Evolutionary conservation across 2,888 invertebrate genomes (phyloP), one percentile per base, ranked within the genome.

Genomic region (Leptothorax acervorum): DNA sequence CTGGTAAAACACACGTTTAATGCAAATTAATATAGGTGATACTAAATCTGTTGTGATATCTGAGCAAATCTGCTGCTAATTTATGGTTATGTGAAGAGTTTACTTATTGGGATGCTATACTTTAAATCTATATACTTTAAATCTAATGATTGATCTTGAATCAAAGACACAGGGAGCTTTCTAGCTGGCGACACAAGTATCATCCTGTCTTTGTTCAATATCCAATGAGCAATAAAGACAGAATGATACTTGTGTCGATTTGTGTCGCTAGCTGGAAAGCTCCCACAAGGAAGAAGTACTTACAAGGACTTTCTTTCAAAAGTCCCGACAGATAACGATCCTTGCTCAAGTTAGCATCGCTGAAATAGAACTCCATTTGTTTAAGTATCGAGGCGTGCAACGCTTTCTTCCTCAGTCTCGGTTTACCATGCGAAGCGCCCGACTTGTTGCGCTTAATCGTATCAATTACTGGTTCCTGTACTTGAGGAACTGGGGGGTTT

Each of bases 331-430:
- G 95, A 94, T 97, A 99, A 79, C 98, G 96, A 94, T 99, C 99
- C 95, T 98, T 99, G n/a, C 96, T 96, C 65, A 99, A 95, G 95
- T 99, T 99, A 0, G 99, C 97, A 95, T 99, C 98, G 90, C 99
- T 97, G 93, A 99, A 99, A 94, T 99, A 99, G 95, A 99, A 99
- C 94, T 99, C 99, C 97, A 99, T 98, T 96, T 98, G 98, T 88
- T 97, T 96, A 35, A 97, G 95, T 86, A 98, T 97, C 12, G 96
- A 96, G 88, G 96, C 96, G 90, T 97, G 97, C 0, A 98, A 94
- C 86, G 97, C 97, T 91, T 97, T 97, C 93, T 98, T 98, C 11
- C 98, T 96, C 87, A 97, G 97, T 3, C 98, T 96, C 5, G 96
- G 95, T 88, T 96, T 96, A 91, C 96, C 96, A 57, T 89, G 88